Percentiles rank a stretch among this genome's conserved stretches.
phyloP scores from a whole-genome alignment of 2,797 vertebrate species.

The Chaetodon trifasciatus region DNA sequence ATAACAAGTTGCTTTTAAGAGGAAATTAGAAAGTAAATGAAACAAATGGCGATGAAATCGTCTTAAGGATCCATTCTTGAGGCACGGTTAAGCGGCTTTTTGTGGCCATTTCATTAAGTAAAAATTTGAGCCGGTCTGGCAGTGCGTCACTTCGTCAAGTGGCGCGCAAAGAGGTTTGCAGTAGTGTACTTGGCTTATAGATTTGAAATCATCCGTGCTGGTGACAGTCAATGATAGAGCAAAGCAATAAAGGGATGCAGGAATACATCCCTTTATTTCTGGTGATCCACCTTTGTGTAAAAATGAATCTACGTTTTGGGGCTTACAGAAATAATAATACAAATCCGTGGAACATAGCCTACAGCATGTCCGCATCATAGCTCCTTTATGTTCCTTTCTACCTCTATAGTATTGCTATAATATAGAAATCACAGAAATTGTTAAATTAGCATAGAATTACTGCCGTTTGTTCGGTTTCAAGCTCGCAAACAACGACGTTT shows the following conservation, averaged over 20 bases:
- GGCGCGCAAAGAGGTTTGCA: slow-evolving; percentile 74
- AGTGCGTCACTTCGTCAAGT: slow-evolving; percentile 68
- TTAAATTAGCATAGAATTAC: background rate
- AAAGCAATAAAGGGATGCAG: background rate
- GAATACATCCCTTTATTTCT: background rate
- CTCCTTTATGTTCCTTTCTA: background rate
- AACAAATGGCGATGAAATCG: slow-evolving; percentile 85
- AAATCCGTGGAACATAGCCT: background rate
- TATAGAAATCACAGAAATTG: background rate
- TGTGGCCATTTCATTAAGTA: slow-evolving; percentile 88
- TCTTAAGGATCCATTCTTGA: slow-evolving; percentile 75
- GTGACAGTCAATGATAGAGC: background rate
- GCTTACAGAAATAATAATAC: background rate
- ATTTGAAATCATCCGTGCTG: background rate
- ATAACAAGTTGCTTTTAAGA: slow-evolving; percentile 82
- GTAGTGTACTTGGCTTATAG: background rate
- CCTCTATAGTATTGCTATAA: background rate
- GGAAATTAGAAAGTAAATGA: slow-evolving; percentile 84
- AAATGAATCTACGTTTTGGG: background rate
- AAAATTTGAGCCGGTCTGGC: slow-evolving; percentile 61
- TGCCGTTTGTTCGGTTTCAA: background rate
- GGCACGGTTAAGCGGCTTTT: slow-evolving; percentile 85
- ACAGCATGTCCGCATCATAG: background rate
- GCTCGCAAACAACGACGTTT: background rate
- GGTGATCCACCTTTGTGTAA: background rate